Evolutionary conservation across 35 echinoderm and acorn worm species (phyloP).

Genomic region (Apostichopus parvimensis): DNA sequence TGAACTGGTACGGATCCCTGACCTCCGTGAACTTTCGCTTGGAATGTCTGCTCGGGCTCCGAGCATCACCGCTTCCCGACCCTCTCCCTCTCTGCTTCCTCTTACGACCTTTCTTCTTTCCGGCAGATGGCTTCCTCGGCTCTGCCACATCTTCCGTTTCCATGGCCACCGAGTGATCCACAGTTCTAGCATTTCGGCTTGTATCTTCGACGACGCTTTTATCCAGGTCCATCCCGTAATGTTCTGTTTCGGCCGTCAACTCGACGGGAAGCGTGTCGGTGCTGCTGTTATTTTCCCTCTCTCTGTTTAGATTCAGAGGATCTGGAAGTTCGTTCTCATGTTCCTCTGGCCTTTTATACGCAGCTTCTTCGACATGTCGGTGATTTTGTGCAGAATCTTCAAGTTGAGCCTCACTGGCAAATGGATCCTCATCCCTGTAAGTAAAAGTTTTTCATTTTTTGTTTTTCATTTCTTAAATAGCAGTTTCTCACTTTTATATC

Average conservation of each 20-base stretch:
- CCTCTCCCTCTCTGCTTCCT: neutral
- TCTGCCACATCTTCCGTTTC: neutral
- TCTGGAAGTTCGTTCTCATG: neutral
- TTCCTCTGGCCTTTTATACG: neutral
- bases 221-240: neutral
- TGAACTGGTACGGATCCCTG: constrained; percentile 83
- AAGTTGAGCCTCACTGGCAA: neutral
- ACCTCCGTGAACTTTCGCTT: neutral
- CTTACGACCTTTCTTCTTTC: neutral
- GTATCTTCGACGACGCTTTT: neutral
- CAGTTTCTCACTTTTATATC: too few species aligned
- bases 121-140: neutral
- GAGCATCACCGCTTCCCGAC: neutral
- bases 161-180: neutral
- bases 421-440: constrained; percentile 29
- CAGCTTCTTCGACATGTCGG: too few species aligned
- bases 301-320: neutral
- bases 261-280: constrained; percentile 19
- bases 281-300: constrained; percentile 2
- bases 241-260: neutral
- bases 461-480: too few species aligned
- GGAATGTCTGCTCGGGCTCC: neutral
- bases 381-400: neutral
- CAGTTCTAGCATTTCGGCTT: neutral
- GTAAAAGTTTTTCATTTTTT: too few species aligned